Evolutionary conservation across 2,888 invertebrate species (phyloP).

Genomic region (Aphodius granarius): DNA sequence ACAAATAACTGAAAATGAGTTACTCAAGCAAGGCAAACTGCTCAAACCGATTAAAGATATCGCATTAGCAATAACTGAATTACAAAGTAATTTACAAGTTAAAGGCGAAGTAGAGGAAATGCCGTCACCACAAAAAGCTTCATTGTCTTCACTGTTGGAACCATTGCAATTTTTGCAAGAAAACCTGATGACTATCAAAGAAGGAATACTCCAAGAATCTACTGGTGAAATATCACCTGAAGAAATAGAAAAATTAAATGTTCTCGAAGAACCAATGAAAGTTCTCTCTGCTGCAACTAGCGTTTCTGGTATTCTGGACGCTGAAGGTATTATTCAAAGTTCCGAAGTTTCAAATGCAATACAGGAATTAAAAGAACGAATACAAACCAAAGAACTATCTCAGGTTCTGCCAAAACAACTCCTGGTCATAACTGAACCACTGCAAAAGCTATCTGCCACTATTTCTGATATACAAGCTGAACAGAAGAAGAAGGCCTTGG

Average conservation of each 20-base stretch:
- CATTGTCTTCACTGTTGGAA: constrained; percentile 8
- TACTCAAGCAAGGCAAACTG: not conserved
- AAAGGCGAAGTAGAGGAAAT: constrained; percentile 17
- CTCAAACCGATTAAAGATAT: constrained; percentile 4
- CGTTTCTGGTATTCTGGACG: not conserved
- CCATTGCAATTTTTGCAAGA: constrained; percentile 24
- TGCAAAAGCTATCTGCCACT: constrained; percentile 17
- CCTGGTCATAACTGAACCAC: constrained; percentile 9
- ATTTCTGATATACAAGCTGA: constrained; percentile 12
- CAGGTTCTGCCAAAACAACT: not conserved
- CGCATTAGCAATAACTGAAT: constrained; percentile 2
- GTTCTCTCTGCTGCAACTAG: constrained; percentile 23
- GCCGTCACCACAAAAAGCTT: constrained; percentile 6
- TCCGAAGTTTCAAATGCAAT: not conserved
- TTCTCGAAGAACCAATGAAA: constrained; percentile 36
- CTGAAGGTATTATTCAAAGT: not conserved
- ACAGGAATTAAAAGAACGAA: not conserved
- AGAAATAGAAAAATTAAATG: constrained; percentile 27
- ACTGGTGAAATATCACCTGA: constrained; percentile 22
- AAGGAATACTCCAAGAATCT: constrained; percentile 11
- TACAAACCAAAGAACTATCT: not conserved
- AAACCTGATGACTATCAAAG: constrained; percentile 25
- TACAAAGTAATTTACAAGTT: constrained; percentile 20
- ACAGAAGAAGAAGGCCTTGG: not conserved
- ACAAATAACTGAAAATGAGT: constrained; percentile 11